phyloP scores from a whole-genome alignment of 2,797 vertebrate species.

The Peromyscus attwateri region DNA sequence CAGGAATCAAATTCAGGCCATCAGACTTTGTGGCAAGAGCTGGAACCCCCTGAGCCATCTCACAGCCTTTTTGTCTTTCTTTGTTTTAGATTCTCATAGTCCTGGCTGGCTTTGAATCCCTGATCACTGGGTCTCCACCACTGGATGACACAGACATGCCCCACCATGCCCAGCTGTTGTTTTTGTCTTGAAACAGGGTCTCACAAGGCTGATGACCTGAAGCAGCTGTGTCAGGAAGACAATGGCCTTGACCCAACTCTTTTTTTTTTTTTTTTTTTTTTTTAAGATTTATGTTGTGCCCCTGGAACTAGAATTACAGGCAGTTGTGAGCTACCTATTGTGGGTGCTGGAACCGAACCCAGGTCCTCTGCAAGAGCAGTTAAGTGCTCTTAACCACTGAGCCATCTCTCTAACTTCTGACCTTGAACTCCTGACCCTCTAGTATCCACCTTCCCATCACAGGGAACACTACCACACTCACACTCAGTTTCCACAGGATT shows the following conservation, averaged over 20 bases:
- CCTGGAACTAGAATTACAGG: neutral
- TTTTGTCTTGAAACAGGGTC: neutral
- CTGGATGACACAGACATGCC: neutral
- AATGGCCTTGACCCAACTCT: neutral
- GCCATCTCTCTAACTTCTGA: too few relatives aligned
- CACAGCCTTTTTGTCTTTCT: neutral
- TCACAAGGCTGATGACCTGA: neutral
- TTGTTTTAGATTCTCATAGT: neutral
- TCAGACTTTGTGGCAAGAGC: neutral
- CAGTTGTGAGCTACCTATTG: neutral
- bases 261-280: neutral
- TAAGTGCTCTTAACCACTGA: neutral
- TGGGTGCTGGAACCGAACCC: neutral
- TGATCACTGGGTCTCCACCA: neutral
- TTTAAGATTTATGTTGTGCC: neutral
- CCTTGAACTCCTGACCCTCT: neutral
- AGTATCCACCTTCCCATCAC: neutral
- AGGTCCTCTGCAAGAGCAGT: neutral
- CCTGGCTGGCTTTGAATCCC: neutral
- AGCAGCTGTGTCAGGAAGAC: neutral
- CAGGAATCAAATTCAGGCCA: neutral
- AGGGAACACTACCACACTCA: too few relatives aligned
- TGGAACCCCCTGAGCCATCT: neutral
- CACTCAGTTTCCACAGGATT: neutral
- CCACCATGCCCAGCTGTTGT: neutral